These are phyloP conservation scores for Syngnathus scovelli DNA, from an alignment of 2,113 vertebrate genomes.

Conservation along the genomic window DNA sequence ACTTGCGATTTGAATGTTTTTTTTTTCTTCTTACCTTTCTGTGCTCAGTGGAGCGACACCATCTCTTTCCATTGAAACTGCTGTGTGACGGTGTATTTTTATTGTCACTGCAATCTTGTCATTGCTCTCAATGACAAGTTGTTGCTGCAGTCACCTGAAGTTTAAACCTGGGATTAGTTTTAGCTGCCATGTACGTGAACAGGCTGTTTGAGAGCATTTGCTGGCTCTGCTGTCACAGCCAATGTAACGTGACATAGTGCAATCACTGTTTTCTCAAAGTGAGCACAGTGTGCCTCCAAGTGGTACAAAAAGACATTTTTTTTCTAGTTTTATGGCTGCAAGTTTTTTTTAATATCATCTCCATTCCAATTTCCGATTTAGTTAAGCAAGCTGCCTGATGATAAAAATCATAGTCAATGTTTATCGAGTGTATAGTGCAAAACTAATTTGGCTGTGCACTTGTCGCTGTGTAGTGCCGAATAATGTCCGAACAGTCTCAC, in stretches of 20 bases:
- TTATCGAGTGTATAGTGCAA: background rate
- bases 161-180: slow-evolving; percentile 55
- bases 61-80: slow-evolving; percentile 39
- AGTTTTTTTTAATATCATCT: background rate
- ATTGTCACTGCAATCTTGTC: slow-evolving; percentile 38
- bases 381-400: background rate
- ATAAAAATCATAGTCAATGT: background rate
- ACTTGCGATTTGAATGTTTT: background rate
- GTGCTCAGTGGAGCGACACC: slow-evolving; percentile 46
- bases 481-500: background rate
- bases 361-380: background rate
- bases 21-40: slow-evolving; percentile 39
- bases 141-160: slow-evolving; percentile 30
- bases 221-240: slow-evolving; percentile 27
- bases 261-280: slow-evolving; percentile 26
- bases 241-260: slow-evolving; percentile 42
- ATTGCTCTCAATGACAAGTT: slow-evolving; percentile 47
- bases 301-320: slow-evolving; percentile 1
- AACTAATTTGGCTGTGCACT: background rate
- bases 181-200: slow-evolving; percentile 23
- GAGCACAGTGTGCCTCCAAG: slow-evolving; percentile 3
- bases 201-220: slow-evolving; percentile 17
- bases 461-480: background rate
- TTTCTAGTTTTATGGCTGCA: background rate
- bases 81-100: slow-evolving; percentile 37